Base-by-base conservation (phyloP, 2,888 invertebrate genomes). In the Clepsis dumicolana region DNA sequence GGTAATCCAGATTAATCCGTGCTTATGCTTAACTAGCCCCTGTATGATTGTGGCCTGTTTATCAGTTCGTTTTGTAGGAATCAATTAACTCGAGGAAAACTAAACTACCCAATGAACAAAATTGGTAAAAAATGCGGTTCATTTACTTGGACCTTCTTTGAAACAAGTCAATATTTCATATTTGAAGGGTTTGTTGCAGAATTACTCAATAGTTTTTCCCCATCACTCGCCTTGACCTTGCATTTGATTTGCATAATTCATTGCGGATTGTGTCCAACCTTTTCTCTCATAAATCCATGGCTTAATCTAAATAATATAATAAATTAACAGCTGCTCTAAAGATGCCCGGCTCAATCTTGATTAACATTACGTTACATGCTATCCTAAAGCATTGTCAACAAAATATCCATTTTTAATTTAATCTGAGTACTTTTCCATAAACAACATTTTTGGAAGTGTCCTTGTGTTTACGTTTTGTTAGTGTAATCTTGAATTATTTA, bases 381-480 rank as follows among this genome's bases (percentile, higher is more conserved):
- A 82, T 71, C 73, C 80, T 83, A 82, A 80, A 76, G 80, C 76
- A 80, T 76, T 81, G 78, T 78, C 79, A 84, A 84, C 81, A 81
- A 84, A 80, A 78, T 76, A 72, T 77, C 76, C 73, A 79, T 74
- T 78, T 77, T 81, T 74, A 81, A 80, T 79, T 44, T 35, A 8
- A 48, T 54, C 50, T 56, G n/a, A 25, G 18, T 44, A 44, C 61
- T 35, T 10, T 50, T 56, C 21, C 18, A 48, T n/a, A 56, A 48
- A 25, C 25, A 18, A 54, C 35, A n/a, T 25, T 52, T 32, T 32
- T 18, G 27, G 14, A 16, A 50, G 50, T 16, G 29, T 53, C 10
- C 18, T 56, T 57, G 44, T 21, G 21, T 48, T 21, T 21, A 21
- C 10, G 12, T 21, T 48, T 48, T 48, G 4, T 21, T 10, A 21